Evolutionary conservation across 2,888 invertebrate species (phyloP).

Genomic region (Tridacna gigas): DNA sequence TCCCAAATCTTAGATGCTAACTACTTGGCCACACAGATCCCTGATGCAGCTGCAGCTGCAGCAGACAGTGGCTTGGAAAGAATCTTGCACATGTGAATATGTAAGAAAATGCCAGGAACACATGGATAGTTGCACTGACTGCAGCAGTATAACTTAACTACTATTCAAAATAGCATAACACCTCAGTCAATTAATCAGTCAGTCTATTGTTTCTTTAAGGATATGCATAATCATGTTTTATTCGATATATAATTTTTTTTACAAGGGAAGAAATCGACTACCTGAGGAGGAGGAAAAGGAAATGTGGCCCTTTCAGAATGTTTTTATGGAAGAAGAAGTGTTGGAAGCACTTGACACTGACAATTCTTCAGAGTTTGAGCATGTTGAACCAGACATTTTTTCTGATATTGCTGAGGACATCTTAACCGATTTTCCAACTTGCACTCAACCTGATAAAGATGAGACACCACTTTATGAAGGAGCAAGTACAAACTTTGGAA

Average conservation of each 20-base stretch:
- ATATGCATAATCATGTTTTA: too few relatives aligned
- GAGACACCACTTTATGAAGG: neutral
- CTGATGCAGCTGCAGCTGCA: too few relatives aligned
- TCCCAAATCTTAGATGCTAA: too few relatives aligned
- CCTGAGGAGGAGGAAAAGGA: neutral
- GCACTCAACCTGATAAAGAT: neutral
- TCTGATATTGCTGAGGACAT: neutral
- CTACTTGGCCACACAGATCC: too few relatives aligned
- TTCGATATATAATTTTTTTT: neutral
- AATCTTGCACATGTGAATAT: too few relatives aligned
- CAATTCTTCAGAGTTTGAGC: neutral
- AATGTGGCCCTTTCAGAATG: neutral
- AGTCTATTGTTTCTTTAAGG: neutral
- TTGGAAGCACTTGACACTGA: neutral
- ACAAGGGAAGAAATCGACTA: neutral
- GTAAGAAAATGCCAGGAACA: too few relatives aligned
- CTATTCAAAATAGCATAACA: neutral
- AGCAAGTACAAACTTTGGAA: conserved; percentile 13
- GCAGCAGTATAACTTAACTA: too few relatives aligned
- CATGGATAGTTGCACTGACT: too few relatives aligned
- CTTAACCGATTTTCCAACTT: neutral
- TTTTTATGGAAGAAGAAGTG: neutral
- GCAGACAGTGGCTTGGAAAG: too few relatives aligned
- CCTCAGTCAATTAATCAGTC: neutral
- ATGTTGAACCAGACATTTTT: neutral